Base-by-base conservation (phyloP, 2,888 invertebrate species). In the Hydriomena furcata region DNA sequence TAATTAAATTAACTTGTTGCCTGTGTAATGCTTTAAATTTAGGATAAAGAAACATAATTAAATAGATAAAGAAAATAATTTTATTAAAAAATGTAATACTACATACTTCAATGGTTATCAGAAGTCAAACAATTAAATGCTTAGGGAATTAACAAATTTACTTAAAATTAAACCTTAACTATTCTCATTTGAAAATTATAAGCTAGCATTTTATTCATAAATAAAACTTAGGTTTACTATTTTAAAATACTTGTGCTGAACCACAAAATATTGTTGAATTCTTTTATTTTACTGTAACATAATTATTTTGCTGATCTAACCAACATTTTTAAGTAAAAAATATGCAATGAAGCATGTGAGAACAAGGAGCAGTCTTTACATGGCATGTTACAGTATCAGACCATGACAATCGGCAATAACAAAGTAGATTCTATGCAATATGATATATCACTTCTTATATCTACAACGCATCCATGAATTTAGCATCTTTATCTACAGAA, bases 111-210 rank as follows among this genome's bases (percentile, higher is more conserved):
- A 42, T 49, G 34, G 51, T 52, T 52, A 49, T 28, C 7, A 42
- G 27, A 52, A 55, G 42, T 54, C 47, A 52, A 53, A 31, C 47
- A 55, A 54, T 55, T 55, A 58, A 55, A 56, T 58, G 52, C 49
- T 43, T 52, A 55, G 7, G 55, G 51, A 55, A 57, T 54, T 38
- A 46, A 54, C 50, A 44, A 49, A 20, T 49, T 54, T 38, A 43
- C 47, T 48, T 43, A 47, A 32, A 43, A 43, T 35, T 38, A 52
- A 44, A 34, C 25, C 36, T 49, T 37, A 45, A 31, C 4, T 4
- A n/a, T n/a, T n/a, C n/a, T n/a, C n/a, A 35, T 28, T 21, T 12
- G 31, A 11, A 25, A 49, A 36, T 20, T 42, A 7, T 21, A 28
- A 5, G 24, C 37, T 31, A 38, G 20, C 37, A 10, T 30, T 30